Base-by-base conservation (phyloP, 23 tunicate species). In the Aplidium turbinatum region DNA sequence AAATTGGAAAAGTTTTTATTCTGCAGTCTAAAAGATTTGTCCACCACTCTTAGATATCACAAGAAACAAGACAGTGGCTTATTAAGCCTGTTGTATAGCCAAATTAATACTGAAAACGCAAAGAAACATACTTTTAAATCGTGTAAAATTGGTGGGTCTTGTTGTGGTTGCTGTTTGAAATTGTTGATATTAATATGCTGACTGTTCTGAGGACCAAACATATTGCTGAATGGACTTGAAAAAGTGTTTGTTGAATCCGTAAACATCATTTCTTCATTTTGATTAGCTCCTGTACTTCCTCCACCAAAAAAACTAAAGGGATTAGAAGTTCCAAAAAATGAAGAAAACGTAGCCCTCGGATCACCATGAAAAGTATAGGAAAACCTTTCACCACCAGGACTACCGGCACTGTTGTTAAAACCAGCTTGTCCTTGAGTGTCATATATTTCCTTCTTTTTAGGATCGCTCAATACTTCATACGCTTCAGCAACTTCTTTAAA, bases 401-500 rank as follows among this genome's bases (percentile, higher is more conserved):
- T 69, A 21, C 62, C 56, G 18, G 55, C 73, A 34, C 29, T 39
- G 7, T 35, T 4, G 3, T 75, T 42, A 3, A 74, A 30, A 18
- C 96, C 96, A 39, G 68, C 64, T 76, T 63, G 74, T 19, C 96
- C 96, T 52, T 82, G 70, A 1, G 50, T 32, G 55, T 89, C 96
- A 50, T 89, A 89, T 0, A 72, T 35, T 34, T 82, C 60, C 38
- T 64, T 40, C 39, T 89, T 89, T 40, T 89, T 64, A n/a, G 82
- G 73, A 76, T 89, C 96, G 58, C 81, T 81, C 38, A 89, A 57
- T 27, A 89, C 84, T 58, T 89, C 96, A 77, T 89, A 89, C 20
- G 96, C 96, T 77, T 89, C 96, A 40, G 83, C 83, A 71, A 89
- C 55, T 77, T 89, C 76, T 32, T 89, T 89, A 48, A 89, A 89